These are phyloP conservation scores for Plebejus argus DNA, from an alignment of 2,888 invertebrate species.

Conservation along the genomic window DNA sequence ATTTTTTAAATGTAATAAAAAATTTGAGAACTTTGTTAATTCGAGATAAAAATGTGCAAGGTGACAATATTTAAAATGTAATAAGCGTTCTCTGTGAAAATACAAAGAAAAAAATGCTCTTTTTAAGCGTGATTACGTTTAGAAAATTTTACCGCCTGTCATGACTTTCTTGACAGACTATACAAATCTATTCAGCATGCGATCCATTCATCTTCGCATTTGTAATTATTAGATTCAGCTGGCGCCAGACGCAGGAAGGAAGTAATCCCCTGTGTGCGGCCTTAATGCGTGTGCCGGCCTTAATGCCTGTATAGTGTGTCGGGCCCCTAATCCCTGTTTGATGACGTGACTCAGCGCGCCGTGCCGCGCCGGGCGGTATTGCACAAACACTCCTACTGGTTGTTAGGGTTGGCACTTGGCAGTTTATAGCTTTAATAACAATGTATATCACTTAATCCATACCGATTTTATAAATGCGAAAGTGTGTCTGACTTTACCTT, in stretches of 20 bases:
- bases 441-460: no score
- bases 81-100: no score
- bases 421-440: background rate
- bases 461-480: background rate
- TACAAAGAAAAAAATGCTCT: no score
- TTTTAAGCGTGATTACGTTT: no score
- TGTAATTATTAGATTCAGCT: background rate
- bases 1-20: no score
- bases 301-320: conserved; percentile 17
- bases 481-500: no score
- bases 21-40: no score
- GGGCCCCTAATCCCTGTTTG: conserved; percentile 36
- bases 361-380: conserved; percentile 39
- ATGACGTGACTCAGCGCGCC: conserved; percentile 43
- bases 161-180: no score
- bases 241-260: conserved; percentile 16
- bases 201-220: background rate
- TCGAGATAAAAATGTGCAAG: no score
- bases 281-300: background rate
- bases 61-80: no score
- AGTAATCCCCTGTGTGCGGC: conserved; percentile 11
- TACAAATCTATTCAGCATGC: background rate
- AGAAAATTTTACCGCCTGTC: no score
- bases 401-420: conserved; percentile 35
- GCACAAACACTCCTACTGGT: conserved; percentile 42